Conservation (phyloP, 1,140 invertebrate genomes). For the Batillaria attramentaria region DNA sequence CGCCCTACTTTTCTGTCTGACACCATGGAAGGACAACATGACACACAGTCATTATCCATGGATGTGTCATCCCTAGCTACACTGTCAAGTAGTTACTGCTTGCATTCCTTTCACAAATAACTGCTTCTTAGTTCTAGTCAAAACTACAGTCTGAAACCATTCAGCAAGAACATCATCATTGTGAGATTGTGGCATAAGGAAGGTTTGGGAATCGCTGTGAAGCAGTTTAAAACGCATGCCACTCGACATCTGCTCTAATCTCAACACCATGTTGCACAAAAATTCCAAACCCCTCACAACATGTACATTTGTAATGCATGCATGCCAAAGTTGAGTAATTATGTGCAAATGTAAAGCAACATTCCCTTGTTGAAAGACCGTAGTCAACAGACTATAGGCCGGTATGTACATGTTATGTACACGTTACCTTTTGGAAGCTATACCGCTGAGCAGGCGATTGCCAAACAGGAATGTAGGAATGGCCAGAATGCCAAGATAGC, state of each 20-base stretch:
- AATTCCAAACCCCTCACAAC: no score
- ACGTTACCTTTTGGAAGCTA: conserved; percentile 75
- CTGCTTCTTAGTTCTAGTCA: neutral
- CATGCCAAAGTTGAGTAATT: no score
- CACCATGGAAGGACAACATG: conserved; percentile 33
- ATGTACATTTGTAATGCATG: no score
- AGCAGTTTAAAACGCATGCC: neutral
- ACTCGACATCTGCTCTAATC: neutral
- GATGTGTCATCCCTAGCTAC: conserved; percentile 18
- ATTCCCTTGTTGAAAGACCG: no score
- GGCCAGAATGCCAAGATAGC: conserved; percentile 87
- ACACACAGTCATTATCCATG: conserved; percentile 7
- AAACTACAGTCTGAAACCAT: neutral
- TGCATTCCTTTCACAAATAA: neutral
- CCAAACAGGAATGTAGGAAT: conserved; percentile 92
- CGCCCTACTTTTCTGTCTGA: conserved; percentile 25
- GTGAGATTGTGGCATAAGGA: no score
- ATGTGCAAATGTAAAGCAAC: no score
- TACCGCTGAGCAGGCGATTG: conserved; percentile 86
- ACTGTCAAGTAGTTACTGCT: neutral
- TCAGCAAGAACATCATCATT: no score
- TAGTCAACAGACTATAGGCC: no score
- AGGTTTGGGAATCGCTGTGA: no score
- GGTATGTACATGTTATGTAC: no score
- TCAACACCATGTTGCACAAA: no score